These are phyloP conservation scores for Aphodius sticticus DNA, from an alignment of 2,888 invertebrate species.

Conservation along the genomic window DNA sequence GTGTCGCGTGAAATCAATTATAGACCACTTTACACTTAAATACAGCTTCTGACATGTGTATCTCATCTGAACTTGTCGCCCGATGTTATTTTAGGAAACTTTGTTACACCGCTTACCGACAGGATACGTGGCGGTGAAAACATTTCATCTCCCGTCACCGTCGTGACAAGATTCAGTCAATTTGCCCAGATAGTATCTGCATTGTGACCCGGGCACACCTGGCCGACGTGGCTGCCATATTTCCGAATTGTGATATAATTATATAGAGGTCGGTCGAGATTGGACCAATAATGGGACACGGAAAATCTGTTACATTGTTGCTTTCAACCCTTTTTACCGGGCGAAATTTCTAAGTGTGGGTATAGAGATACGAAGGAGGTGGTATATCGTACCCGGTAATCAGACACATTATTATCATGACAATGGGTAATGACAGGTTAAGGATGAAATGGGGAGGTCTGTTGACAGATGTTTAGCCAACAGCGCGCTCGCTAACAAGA, in stretches of 20 bases:
- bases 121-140: background rate
- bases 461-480: constrained; percentile 61
- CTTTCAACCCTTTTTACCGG: background rate
- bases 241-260: background rate
- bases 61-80: background rate
- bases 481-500: constrained; percentile 38
- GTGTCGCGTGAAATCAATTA: background rate
- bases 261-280: background rate
- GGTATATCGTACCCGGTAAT: constrained; percentile 50
- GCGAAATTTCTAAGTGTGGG: constrained; percentile 8
- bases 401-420: constrained; percentile 54
- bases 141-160: background rate
- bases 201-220: background rate
- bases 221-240: background rate
- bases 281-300: constrained; percentile 8
- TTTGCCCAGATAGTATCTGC: background rate
- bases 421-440: constrained; percentile 59
- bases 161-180: background rate
- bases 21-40: background rate
- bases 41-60: background rate
- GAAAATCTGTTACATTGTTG: constrained; percentile 7
- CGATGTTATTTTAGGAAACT: background rate
- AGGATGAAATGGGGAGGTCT: constrained; percentile 56
- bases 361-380: constrained; percentile 47
- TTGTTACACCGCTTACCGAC: background rate